Evolutionary conservation across 1,140 invertebrate genomes (phyloP).

Genomic region (Zaprionus tsacasi): DNA sequence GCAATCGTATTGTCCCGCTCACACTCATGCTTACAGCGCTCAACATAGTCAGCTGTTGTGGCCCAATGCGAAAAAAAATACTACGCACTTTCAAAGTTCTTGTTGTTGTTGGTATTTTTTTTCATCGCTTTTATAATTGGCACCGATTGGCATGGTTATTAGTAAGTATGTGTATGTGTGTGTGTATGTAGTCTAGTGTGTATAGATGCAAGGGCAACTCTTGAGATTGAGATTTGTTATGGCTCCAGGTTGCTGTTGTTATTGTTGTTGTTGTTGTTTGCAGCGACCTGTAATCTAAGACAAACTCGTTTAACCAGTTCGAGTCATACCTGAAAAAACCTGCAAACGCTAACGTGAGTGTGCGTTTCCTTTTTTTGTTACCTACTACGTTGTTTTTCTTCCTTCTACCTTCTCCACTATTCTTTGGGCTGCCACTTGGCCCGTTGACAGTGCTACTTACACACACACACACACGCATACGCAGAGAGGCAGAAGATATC

Average conservation of each 20-base stretch:
- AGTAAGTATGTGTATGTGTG: constrained; percentile 10
- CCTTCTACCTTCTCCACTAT: constrained; percentile 20
- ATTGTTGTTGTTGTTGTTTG: constrained; percentile 41
- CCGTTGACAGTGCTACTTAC: constrained; percentile 32
- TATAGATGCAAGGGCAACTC: constrained; percentile 35
- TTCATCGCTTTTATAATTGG: constrained; percentile 11
- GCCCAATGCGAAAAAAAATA: constrained; percentile 20
- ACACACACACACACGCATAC: constrained; percentile 3
- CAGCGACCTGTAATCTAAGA: constrained; percentile 59
- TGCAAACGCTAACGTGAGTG: constrained; percentile 45
- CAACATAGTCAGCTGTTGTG: constrained; percentile 42
- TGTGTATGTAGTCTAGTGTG: background rate
- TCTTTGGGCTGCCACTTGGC: constrained; percentile 34
- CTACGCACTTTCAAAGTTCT: constrained; percentile 41
- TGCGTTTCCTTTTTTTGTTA: constrained; percentile 55
- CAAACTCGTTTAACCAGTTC: constrained; percentile 75
- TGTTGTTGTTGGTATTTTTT: background rate
- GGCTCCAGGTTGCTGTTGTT: constrained; percentile 36
- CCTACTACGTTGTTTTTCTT: constrained; percentile 49
- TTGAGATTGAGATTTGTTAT: constrained; percentile 26
- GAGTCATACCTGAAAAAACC: constrained; percentile 38
- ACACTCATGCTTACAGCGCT: constrained; percentile 20
- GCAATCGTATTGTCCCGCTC: constrained; percentile 45
- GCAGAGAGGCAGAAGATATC: constrained; percentile 1
- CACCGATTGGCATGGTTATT: constrained; percentile 32